Percentiles rank a stretch among this genome's conserved stretches.
These are phyloP conservation scores for Neolamprologus kungweensis DNA, from an alignment of 2,113 vertebrate genomes.

Conservation along the genomic window DNA sequence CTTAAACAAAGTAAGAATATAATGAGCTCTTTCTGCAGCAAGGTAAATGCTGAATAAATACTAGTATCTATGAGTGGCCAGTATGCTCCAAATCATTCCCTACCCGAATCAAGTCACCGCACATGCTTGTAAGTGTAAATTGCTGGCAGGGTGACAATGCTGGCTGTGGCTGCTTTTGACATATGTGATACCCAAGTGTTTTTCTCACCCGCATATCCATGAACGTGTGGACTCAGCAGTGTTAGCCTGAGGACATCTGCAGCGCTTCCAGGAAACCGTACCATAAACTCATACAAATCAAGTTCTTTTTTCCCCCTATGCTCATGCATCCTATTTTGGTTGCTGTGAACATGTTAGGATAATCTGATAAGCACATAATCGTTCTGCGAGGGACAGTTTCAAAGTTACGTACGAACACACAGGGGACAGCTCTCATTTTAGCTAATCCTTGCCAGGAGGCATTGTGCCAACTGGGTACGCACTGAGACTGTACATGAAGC, in stretches of 20 bases:
- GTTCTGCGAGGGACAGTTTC: neutral
- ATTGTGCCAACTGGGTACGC: neutral
- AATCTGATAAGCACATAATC: conserved; percentile 31
- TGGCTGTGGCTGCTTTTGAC: conserved; percentile 3
- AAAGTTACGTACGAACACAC: conserved; percentile 20
- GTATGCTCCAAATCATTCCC: neutral
- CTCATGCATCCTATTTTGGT: neutral
- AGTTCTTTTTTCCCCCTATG: neutral
- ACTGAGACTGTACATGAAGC: neutral
- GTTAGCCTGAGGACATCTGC: conserved; percentile 18
- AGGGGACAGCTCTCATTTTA: conserved; percentile 4
- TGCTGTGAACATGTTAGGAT: conserved; percentile 13
- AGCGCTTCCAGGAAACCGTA: conserved; percentile 4
- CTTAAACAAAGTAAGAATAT: neutral
- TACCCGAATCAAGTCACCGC: neutral
- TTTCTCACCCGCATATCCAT: conserved; percentile 21
- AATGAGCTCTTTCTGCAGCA: neutral
- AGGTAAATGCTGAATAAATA: neutral
- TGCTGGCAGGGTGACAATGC: conserved; percentile 23
- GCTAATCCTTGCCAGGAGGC: conserved; percentile 14
- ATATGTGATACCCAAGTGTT: conserved; percentile 30
- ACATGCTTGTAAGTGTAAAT: conserved; percentile 27
- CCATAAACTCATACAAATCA: neutral
- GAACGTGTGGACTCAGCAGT: conserved; percentile 33
- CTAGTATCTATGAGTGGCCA: neutral